A percentile compares a stretch with the other conserved stretches of the same genome.
Conservation (phyloP, 2,888 invertebrate species). For the Hydropsyche betteni region DNA sequence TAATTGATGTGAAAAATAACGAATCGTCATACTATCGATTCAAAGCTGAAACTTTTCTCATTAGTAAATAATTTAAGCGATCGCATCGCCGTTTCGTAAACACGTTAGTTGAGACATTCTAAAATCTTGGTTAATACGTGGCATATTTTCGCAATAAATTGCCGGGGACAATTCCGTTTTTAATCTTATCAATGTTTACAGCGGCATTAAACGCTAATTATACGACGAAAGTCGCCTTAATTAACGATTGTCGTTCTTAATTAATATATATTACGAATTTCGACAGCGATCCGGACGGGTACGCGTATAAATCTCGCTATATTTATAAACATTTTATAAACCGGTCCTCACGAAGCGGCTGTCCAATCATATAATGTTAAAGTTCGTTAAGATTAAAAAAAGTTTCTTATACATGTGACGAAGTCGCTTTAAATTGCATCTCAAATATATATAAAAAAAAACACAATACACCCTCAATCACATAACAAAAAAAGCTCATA, state of each 20-base stretch:
- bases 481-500: too few relatives aligned
- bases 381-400: constrained; percentile 7
- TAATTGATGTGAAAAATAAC: too few relatives aligned
- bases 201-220: constrained; percentile 9
- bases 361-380: constrained; percentile 7
- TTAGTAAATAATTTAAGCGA: too few relatives aligned
- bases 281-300: neutral
- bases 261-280: constrained; percentile 9
- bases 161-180: neutral
- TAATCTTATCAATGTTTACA: constrained; percentile 23
- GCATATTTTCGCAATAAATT: constrained; percentile 7
- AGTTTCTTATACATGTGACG: neutral
- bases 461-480: too few relatives aligned
- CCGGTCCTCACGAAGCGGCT: constrained; percentile 6
- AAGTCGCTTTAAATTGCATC: neutral
- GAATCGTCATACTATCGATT: too few relatives aligned
- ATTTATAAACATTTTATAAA: constrained; percentile 4
- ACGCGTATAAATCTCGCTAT: neutral
- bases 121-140: too few relatives aligned
- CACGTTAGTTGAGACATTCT: too few relatives aligned
- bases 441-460: constrained; percentile 8
- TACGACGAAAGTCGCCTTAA: neutral
- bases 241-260: too few relatives aligned
- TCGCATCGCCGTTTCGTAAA: too few relatives aligned
- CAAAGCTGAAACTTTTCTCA: too few relatives aligned